phyloP scores from a whole-genome alignment of 2,113 vertebrate species.

The Pomatorhinus ruficollis region DNA sequence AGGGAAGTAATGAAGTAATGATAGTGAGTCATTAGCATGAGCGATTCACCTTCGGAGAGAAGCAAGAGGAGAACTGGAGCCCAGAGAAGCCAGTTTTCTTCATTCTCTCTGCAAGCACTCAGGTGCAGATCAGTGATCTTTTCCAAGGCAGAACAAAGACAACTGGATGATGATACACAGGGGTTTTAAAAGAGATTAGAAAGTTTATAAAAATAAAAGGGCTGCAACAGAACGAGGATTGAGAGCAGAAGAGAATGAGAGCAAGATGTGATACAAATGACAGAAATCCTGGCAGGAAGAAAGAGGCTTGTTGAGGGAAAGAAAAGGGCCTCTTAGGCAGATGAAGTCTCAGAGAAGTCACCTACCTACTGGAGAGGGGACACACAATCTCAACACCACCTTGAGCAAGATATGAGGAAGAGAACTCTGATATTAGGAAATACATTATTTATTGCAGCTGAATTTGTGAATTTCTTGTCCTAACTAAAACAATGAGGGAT shows the following conservation, averaged over 20 bases:
- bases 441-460: not conserved
- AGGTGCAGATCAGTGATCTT: not conserved
- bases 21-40: not conserved
- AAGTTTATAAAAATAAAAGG: slow-evolving; percentile 4
- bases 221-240: not conserved
- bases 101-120: not conserved
- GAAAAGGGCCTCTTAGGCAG: not conserved
- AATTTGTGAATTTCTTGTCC: not conserved
- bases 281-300: not conserved
- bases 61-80: not conserved
- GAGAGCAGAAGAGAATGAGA: not conserved
- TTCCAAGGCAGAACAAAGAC: not conserved
- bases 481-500: not conserved
- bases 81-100: not conserved
- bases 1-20: not conserved
- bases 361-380: not conserved
- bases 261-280: not conserved
- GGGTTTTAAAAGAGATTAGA: not conserved
- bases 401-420: not conserved
- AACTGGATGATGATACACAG: not conserved
- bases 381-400: not conserved
- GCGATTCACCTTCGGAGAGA: not conserved
- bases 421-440: not conserved
- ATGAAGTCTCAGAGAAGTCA: not conserved
- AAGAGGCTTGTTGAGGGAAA: not conserved